Base-by-base conservation (phyloP, 2,797 vertebrate genomes). In the Paramormyrops hopkinsi region DNA sequence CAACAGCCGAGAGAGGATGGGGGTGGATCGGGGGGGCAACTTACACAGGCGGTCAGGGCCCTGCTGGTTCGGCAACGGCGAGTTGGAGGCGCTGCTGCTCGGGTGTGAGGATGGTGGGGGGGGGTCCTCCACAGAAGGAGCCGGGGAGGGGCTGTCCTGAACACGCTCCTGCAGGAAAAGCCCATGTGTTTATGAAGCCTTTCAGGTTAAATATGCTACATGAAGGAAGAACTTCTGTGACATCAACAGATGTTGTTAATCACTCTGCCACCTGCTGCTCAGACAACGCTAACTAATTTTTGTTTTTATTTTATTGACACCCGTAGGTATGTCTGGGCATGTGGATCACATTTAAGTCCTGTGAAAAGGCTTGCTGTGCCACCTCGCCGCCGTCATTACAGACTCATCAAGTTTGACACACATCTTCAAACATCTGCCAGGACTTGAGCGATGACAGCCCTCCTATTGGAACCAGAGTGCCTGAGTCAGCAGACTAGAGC, bases 61-160 rank as follows among this genome's bases (percentile, higher is more conserved):
- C 1, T 89, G 83, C 79, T 11, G 88, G 88, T 53, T 86, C 33
- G 29, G 48, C 51, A 53, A 0, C 0, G 97, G 97, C 1, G 97
- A 98, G 94, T 97, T 98, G 94, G 97, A 97, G 91, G 97, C 94
- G 0, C 97, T 98, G 95, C 97, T 98, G 94, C 97, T 98, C 89
- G 96, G 96, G 90, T 97, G 97, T 0, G 97, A 97, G 91, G 97
- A 97, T 0, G 95, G 94, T 62, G 97, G 97, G 91, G 97, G 96
- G 84, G 93, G 95, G 44, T 98, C 97, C 88, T 98, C 97, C 46
- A 97, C 93, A 88, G 97, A 98, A 0, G 96, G 97, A 91, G 95
- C 94, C 56, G 97, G 96, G 82, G 98, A 99, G 8, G 96, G 97
- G 92, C 96, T 97, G 93, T 97, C 97, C 87, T 97, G 97, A 92